Evolutionary conservation across 1,140 invertebrate species (phyloP).

Genomic region (Reticulitermes speratus): DNA sequence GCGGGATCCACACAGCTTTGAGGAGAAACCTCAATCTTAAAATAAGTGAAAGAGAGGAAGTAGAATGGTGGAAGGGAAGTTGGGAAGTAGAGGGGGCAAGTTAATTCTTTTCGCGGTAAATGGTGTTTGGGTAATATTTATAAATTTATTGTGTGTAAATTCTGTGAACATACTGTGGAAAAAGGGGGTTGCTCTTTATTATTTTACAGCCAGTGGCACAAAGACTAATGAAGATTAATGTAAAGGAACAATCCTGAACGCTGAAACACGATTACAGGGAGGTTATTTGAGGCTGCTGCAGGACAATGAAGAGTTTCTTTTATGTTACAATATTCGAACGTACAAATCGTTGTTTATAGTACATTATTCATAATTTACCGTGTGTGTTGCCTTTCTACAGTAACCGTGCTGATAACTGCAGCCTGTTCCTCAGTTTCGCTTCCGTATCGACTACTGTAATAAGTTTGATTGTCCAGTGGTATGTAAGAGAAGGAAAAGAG

Average conservation of each 20-base stretch:
- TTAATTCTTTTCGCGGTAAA: neutral
- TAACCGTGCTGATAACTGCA: no score
- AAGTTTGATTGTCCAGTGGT: no score
- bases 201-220: neutral
- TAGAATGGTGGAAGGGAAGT: neutral
- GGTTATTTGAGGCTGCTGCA: neutral
- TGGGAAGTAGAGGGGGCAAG: neutral
- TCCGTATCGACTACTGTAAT: no score
- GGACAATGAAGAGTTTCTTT: neutral
- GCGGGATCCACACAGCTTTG: neutral
- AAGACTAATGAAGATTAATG: neutral
- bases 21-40: neutral
- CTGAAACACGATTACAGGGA: no score
- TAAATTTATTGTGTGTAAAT: neutral
- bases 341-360: neutral
- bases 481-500: no score
- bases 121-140: neutral
- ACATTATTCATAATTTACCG: neutral
- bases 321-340: neutral
- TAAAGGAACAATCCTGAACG: neutral
- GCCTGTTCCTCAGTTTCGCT: no score
- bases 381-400: neutral
- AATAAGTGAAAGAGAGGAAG: neutral
- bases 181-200: neutral
- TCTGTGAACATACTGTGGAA: neutral